A percentile compares a stretch with the other conserved stretches of the same genome.
Conservation (phyloP, 2,888 invertebrate genomes). For the Dynastes hyllus region DNA sequence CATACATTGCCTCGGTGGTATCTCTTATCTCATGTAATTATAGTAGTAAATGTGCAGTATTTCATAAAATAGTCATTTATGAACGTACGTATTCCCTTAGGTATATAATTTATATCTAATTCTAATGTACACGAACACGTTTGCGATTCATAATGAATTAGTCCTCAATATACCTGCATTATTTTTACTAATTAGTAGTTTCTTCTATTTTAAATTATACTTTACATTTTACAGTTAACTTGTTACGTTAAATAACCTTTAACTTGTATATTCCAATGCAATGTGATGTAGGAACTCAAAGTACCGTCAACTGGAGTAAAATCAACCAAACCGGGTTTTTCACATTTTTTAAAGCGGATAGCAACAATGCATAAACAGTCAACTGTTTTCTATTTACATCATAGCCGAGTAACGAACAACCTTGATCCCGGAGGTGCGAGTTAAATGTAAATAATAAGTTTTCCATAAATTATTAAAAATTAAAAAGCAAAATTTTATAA, state of each 20-base stretch:
- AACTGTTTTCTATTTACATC: too few species aligned
- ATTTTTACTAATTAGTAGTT: constrained; percentile 11
- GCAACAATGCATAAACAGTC: too few species aligned
- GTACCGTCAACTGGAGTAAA: too few species aligned
- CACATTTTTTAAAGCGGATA: too few species aligned
- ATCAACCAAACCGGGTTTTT: too few species aligned
- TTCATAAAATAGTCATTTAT: constrained; percentile 39
- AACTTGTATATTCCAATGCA: too few species aligned
- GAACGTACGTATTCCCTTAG: constrained; percentile 21
- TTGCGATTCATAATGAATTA: constrained; percentile 8
- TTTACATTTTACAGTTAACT: not conserved
- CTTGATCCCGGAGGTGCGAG: too few species aligned
- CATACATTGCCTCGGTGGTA: constrained; percentile 13
- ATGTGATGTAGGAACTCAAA: too few species aligned
- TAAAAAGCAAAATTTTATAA: too few species aligned
- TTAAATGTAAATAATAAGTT: too few species aligned
- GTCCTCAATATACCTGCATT: constrained; percentile 8
- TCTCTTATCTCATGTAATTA: constrained; percentile 51
- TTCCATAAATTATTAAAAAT: too few species aligned
- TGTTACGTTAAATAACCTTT: not conserved
- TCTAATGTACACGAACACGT: constrained; percentile 20
- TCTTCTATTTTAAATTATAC: not conserved
- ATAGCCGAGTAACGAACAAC: too few species aligned
- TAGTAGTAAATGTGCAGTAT: constrained; percentile 49
- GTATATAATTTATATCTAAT: constrained; percentile 33